These are phyloP conservation scores for Centropristis striata DNA, from an alignment of 2,113 vertebrate species.

Conservation along the genomic window DNA sequence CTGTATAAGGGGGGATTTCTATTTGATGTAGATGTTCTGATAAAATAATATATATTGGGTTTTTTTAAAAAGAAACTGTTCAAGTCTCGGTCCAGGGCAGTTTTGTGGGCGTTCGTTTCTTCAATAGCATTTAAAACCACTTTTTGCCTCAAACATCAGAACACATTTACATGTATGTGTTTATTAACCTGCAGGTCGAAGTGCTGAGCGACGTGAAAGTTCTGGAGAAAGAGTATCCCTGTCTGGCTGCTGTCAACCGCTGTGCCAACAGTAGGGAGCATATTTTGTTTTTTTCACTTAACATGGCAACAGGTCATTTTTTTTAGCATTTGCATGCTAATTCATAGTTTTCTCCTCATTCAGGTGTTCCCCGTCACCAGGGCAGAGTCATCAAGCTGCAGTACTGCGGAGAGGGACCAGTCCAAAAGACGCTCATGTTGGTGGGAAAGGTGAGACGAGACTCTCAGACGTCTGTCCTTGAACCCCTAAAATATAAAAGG, in stretches of 20 bases:
- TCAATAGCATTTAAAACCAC: neutral
- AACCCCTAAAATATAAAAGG: neutral
- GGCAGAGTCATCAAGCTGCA: conserved; percentile 85
- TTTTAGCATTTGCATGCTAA: neutral
- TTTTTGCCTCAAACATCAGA: neutral
- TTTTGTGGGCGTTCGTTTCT: neutral
- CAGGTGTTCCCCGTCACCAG: conserved; percentile 86
- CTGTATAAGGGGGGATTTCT: too few relatives aligned
- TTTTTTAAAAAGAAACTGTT: too few relatives aligned
- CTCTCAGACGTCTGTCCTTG: neutral
- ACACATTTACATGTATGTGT: conserved; percentile 8
- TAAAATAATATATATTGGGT: too few relatives aligned
- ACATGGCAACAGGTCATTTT: too few relatives aligned
- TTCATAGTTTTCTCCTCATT: neutral
- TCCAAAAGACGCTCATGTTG: conserved; percentile 85
- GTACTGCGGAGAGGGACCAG: conserved; percentile 84
- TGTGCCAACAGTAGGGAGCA: conserved; percentile 83
- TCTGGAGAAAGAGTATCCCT: conserved; percentile 86
- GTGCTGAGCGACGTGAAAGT: conserved; percentile 76
- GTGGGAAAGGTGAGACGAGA: conserved; percentile 85
- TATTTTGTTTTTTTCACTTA: neutral
- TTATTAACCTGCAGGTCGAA: conserved; percentile 73
- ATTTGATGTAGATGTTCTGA: too few relatives aligned
- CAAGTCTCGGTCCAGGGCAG: neutral
- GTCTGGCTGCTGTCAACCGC: conserved; percentile 88